Percentiles rank a stretch among this genome's conserved stretches.
phyloP scores from a whole-genome alignment of 2,113 vertebrate species.

The Synchiropus splendidus region DNA sequence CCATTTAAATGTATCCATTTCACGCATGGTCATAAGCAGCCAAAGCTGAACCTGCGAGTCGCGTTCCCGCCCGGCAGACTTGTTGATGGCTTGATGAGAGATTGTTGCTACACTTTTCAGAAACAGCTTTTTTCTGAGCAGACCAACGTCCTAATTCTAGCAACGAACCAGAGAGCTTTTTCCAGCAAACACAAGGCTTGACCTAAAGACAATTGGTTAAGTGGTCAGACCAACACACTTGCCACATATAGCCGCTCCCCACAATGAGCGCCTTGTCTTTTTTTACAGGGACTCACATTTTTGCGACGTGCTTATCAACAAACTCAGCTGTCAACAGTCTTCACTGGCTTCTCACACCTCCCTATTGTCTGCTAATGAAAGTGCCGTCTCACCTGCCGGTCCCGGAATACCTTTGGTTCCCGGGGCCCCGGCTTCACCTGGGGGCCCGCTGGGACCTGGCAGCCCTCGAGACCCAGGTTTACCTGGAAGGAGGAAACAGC shows the following conservation, averaged over 20 bases:
- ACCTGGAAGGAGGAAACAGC: slow-evolving; percentile 46
- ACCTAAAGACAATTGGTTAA: slow-evolving; percentile 14
- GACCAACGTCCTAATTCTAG: no score
- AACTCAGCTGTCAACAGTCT: slow-evolving; percentile 12
- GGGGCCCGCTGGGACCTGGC: slow-evolving; percentile 68
- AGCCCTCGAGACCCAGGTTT: slow-evolving; percentile 62
- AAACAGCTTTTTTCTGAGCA: no score
- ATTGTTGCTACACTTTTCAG: no score
- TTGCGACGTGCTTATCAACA: slow-evolving; percentile 8
- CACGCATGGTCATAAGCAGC: no score
- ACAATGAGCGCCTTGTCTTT: slow-evolving; percentile 5
- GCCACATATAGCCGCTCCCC: slow-evolving; percentile 5
- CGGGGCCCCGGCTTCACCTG: slow-evolving; percentile 69
- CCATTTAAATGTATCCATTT: no score
- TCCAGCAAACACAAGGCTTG: not conserved
- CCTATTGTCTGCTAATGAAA: slow-evolving; percentile 4
- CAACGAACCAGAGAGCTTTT: no score
- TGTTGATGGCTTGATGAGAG: no score
- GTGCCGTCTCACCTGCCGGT: slow-evolving; percentile 71
- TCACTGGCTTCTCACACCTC: slow-evolving; percentile 6
- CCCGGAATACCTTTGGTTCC: slow-evolving; percentile 71
- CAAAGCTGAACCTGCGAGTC: no score
- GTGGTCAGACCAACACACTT: slow-evolving; percentile 1
- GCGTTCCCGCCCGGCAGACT: no score
- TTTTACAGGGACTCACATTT: slow-evolving; percentile 4